Evolutionary conservation across 2,113 vertebrate species (phyloP).

Genomic region (Arothron firmamentum): DNA sequence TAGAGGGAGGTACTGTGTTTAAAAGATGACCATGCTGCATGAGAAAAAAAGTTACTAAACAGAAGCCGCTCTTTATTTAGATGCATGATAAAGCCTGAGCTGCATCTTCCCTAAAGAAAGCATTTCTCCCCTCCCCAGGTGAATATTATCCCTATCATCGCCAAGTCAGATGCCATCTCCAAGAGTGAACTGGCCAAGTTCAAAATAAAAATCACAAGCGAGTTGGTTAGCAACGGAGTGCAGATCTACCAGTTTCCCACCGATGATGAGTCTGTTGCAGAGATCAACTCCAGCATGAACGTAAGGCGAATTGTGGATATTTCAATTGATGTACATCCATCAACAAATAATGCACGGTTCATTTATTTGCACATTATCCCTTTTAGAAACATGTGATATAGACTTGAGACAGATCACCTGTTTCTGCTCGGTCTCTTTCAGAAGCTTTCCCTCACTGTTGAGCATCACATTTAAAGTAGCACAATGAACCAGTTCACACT

Average conservation of each 20-base stretch:
- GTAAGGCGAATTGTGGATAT: slow-evolving; percentile 71
- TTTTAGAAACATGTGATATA: slow-evolving; percentile 6
- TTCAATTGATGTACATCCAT: too few species aligned
- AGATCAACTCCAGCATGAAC: slow-evolving; percentile 98
- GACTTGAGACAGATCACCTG: slow-evolving; percentile 28
- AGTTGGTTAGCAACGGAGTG: slow-evolving; percentile 95
- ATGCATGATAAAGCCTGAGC: slow-evolving; percentile 1
- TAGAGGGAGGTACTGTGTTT: neutral
- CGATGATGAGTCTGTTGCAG: slow-evolving; percentile 92
- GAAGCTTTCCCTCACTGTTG: slow-evolving; percentile 27
- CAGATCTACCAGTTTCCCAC: slow-evolving; percentile 99
- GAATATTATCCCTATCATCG: slow-evolving; percentile 96
- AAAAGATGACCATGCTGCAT: neutral
- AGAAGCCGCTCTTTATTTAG: slow-evolving; percentile 17
- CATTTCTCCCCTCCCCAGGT: slow-evolving; percentile 73
- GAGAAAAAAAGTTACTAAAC: too few species aligned
- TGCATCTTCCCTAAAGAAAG: slow-evolving; percentile 1
- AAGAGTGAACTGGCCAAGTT: slow-evolving; percentile 98
- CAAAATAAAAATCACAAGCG: slow-evolving; percentile 98
- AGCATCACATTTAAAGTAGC: slow-evolving; percentile 21
- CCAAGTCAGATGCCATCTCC: slow-evolving; percentile 96
- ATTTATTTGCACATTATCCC: neutral
- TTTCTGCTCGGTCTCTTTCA: slow-evolving; percentile 36
- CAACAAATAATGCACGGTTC: too few species aligned
- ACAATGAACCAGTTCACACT: slow-evolving; percentile 28